Evolutionary conservation across 2,888 invertebrate genomes (phyloP).

Genomic region (Caenorhabditis parvicauda): DNA sequence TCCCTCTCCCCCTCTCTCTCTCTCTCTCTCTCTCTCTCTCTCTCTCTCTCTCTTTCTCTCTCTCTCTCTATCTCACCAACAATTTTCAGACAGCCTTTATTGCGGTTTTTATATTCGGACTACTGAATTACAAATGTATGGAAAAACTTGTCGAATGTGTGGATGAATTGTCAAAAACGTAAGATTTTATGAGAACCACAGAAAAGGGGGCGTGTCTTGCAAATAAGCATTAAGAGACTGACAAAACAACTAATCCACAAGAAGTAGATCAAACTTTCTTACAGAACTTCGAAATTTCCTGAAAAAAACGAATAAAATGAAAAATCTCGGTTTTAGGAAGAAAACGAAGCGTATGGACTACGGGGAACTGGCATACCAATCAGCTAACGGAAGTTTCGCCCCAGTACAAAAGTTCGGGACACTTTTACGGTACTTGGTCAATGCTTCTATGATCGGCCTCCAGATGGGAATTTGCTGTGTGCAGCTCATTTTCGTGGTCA

Average conservation of each 20-base stretch:
- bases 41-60: no score
- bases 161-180: slow-evolving; percentile 52
- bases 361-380: slow-evolving; percentile 63
- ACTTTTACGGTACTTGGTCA: slow-evolving; percentile 44
- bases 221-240: no score
- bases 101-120: slow-evolving; percentile 51
- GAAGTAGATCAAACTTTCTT: neutral
- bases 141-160: slow-evolving; percentile 55
- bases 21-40: no score
- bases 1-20: no score
- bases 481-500: slow-evolving; percentile 54
- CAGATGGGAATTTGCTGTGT: slow-evolving; percentile 60
- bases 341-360: slow-evolving; percentile 62
- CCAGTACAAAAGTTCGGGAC: slow-evolving; percentile 37
- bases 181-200: no score
- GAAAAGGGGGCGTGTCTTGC: no score
- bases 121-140: slow-evolving; percentile 56
- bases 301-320: no score
- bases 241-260: no score
- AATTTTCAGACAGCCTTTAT: slow-evolving; percentile 48
- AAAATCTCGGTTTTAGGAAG: slow-evolving; percentile 31
- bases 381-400: slow-evolving; percentile 48
- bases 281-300: no score
- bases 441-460: slow-evolving; percentile 43
- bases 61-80: no score